Evolutionary conservation across 2,888 invertebrate species (phyloP), one percentile per base, ranked within the genome.

Genomic region (Drosophila maculinotata): DNA sequence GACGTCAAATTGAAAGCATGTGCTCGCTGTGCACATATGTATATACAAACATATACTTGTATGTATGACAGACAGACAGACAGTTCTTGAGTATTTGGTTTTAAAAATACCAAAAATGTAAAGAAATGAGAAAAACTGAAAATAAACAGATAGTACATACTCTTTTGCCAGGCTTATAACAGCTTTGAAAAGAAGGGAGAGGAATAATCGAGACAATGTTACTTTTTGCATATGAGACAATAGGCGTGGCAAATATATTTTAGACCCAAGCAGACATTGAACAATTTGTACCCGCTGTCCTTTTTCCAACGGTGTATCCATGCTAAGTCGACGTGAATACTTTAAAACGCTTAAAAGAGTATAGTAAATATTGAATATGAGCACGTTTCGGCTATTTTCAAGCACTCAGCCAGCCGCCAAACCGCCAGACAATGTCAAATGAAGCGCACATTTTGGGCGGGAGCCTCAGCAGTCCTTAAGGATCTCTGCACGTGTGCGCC

Each of bases 1-100:
- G 69, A 74, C 67, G 52, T 69, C 65, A 63, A 74, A 74, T 75
- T 76, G 69, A 79, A 80, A 79, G 71, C 79, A 76, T 79, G 54
- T 73, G 65, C 77, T 52, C 20, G 47, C 44, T 35, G 35, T 26
- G 33, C 38, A 53, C 42, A 38, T 30, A 17, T 42, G 15, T 20
- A 12, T 56, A 53, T 10, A 31, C 54, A 4, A 26, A 26, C 9
- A 28, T 7, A 31, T 28, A 20, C 30, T 12, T n/a, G 28, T 17
- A 12, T 15, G 31, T 41, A 57, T 76, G 64, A 62, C 59, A 71
- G 64, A 62, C 62, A 71, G 64, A 62, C 62, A 69, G 77, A 67
- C 77, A 77, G 62, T 52, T 64, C 48, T 60, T 41, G 41, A 49
- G 48, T 49, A 76, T 52, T 73, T 52, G 23, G 45, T 47, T 65